Conservation (phyloP, 2,888 invertebrate genomes). For the Folsomia candida region DNA sequence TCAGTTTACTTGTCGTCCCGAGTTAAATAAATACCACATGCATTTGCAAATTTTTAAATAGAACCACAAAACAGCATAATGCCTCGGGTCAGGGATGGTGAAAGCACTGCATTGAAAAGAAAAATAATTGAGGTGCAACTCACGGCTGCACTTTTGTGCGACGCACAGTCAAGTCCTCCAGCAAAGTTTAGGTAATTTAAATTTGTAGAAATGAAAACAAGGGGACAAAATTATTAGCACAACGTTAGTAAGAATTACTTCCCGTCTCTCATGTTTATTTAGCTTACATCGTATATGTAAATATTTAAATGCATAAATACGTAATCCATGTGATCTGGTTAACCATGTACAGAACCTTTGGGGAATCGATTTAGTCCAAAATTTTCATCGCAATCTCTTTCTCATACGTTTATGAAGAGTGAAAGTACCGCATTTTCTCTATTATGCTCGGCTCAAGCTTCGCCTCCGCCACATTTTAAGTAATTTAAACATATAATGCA, state of each 20-base stretch:
- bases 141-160: conserved; percentile 45
- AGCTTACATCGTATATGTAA: no score
- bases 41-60: conserved; percentile 52
- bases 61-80: conserved; percentile 64
- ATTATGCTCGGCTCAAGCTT: conserved; percentile 48
- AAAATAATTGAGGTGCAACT: conserved; percentile 3
- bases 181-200: conserved; percentile 46
- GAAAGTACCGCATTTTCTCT: conserved; percentile 43
- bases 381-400: conserved; percentile 49
- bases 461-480: conserved; percentile 49
- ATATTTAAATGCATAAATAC: not conserved
- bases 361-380: conserved; percentile 51
- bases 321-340: conserved; percentile 20
- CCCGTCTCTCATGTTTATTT: not conserved
- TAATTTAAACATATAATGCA: no score
- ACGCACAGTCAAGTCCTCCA: conserved; percentile 48
- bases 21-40: no score
- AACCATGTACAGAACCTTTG: conserved; percentile 45
- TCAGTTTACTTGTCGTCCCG: no score
- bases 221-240: not conserved
- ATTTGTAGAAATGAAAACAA: no score
- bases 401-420: conserved; percentile 48
- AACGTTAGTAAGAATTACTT: not conserved
- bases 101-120: conserved; percentile 46
- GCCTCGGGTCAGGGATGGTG: conserved; percentile 56